These are phyloP conservation scores for Empis stercorea DNA, from an alignment of 2,888 invertebrate genomes.

Conservation along the genomic window DNA sequence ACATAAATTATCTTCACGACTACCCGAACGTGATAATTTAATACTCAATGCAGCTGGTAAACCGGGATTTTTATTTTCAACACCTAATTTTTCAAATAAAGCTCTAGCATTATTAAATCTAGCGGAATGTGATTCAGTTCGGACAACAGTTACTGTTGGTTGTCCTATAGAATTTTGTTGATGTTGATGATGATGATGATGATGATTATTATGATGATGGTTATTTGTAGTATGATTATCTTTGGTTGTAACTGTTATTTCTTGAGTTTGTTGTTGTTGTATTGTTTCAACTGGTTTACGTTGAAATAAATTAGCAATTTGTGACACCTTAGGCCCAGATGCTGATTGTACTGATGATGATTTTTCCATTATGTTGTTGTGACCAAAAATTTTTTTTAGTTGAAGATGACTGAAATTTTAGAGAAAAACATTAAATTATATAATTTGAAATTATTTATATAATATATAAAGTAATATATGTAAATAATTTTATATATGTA, in stretches of 20 bases:
- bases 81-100: constrained; percentile 77
- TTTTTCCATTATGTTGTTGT: neutral
- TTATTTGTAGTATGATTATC: too few species aligned
- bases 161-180: constrained; percentile 16
- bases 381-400: neutral
- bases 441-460: neutral
- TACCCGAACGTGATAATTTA: constrained; percentile 32
- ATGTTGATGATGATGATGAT: constrained; percentile 15
- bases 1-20: constrained; percentile 34
- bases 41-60: constrained; percentile 21
- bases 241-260: constrained; percentile 26
- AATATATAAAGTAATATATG: neutral
- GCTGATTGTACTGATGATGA: constrained; percentile 31
- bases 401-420: neutral
- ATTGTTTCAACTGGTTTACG: constrained; percentile 45
- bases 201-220: constrained; percentile 14
- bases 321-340: constrained; percentile 71
- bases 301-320: constrained; percentile 85
- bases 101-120: constrained; percentile 84
- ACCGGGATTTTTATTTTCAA: constrained; percentile 45
- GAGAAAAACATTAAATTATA: neutral
- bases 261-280: constrained; percentile 20
- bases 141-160: constrained; percentile 56
- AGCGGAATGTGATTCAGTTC: constrained; percentile 82
- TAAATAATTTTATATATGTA: neutral